Conservation (phyloP, 2,113 vertebrate species). For the Orthonyx spaldingii region DNA sequence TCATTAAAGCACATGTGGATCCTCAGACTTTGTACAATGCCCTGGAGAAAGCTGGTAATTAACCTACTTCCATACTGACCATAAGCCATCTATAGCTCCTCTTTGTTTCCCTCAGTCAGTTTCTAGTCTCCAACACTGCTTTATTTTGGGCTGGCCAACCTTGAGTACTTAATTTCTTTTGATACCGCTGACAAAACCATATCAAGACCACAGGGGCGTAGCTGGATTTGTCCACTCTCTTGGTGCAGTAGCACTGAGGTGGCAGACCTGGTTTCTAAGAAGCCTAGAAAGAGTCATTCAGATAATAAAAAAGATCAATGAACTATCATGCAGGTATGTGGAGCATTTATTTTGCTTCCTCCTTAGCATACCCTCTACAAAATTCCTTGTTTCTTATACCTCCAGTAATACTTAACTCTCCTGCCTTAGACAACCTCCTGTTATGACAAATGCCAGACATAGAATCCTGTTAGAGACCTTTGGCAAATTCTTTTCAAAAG, state of each 20-base stretch:
- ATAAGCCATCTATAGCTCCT: neutral
- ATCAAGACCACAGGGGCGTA: neutral
- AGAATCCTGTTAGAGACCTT: neutral
- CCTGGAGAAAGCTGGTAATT: neutral
- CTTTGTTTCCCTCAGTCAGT: neutral
- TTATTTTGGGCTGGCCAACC: neutral
- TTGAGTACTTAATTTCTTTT: neutral
- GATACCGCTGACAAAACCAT: neutral
- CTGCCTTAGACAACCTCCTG: neutral
- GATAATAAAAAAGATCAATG: neutral
- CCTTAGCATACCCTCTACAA: fast-evolving
- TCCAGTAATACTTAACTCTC: neutral
- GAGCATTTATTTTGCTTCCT: neutral
- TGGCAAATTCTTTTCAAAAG: neutral
- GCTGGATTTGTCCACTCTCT: neutral
- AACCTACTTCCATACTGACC: neutral
- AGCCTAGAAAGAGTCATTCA: neutral
- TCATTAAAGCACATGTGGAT: neutral
- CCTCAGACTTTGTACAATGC: neutral
- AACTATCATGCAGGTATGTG: neutral
- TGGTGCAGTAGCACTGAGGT: neutral
- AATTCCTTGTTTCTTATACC: neutral
- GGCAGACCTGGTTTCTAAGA: neutral
- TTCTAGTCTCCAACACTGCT: neutral
- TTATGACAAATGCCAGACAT: neutral